Conservation (phyloP, 2,797 vertebrate genomes). For the Artibeus lituratus region DNA sequence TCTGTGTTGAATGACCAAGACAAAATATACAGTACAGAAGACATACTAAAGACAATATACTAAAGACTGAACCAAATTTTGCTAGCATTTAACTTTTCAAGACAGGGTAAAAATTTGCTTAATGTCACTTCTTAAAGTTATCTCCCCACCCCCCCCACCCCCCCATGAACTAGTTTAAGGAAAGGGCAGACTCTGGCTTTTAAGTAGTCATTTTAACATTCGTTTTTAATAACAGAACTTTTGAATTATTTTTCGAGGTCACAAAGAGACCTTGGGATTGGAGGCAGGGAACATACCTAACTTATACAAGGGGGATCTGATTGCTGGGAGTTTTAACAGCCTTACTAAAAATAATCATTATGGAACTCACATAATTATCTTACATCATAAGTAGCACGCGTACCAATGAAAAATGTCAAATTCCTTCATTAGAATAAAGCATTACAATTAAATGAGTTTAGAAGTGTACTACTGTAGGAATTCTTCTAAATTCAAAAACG, state of each 20-base stretch:
- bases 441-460: conserved; percentile 18
- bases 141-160: too few relatives aligned
- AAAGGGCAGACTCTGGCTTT: not conserved
- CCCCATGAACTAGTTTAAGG: not conserved
- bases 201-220: not conserved
- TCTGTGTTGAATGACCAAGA: not conserved
- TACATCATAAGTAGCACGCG: not conserved
- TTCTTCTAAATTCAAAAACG: not conserved
- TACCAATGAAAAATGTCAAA: not conserved
- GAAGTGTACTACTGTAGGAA: not conserved
- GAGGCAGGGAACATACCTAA: not conserved
- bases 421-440: conserved; percentile 25
- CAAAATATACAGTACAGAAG: not conserved
- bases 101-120: not conserved
- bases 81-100: not conserved
- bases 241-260: not conserved
- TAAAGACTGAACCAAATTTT: not conserved
- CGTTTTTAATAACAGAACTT: not conserved
- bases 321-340: not conserved
- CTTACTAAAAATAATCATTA: not conserved
- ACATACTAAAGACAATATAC: not conserved
- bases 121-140: not conserved
- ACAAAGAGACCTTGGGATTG: not conserved
- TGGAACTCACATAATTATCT: not conserved
- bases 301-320: not conserved